Percentiles rank a stretch among this genome's conserved stretches.
phyloP scores from a whole-genome alignment of 2,113 vertebrate species.

The Pedionomus torquatus region DNA sequence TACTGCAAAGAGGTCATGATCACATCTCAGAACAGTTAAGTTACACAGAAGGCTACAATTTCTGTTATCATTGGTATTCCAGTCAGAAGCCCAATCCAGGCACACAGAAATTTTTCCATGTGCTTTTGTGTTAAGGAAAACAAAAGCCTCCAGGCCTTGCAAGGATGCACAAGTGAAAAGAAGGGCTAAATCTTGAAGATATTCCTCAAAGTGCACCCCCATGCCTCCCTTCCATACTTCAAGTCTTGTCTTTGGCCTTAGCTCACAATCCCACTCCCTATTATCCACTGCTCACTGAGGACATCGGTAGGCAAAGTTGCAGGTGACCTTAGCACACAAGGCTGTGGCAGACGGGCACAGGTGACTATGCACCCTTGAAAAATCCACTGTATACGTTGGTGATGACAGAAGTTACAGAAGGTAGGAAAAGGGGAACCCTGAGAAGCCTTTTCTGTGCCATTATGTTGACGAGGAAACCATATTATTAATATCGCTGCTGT shows the following conservation, averaged over 20 bases:
- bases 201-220: neutral
- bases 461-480: neutral
- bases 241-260: neutral
- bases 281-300: neutral
- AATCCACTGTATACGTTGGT: fast-evolving
- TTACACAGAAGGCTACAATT: neutral
- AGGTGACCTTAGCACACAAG: fast-evolving
- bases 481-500: neutral
- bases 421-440: neutral
- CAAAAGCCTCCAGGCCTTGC: neutral
- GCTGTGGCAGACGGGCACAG: fast-evolving
- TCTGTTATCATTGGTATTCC: neutral
- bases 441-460: neutral
- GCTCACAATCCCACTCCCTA: fast-evolving
- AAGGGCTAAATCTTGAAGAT: neutral
- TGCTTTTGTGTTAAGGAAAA: neutral
- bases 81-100: neutral
- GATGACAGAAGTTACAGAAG: neutral
- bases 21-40: fast-evolving
- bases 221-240: neutral
- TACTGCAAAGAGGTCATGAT: fast-evolving
- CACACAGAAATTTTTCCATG: neutral
- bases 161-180: neutral
- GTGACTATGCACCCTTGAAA: neutral
- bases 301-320: fast-evolving